Evolutionary conservation across 2,797 vertebrate genomes (phyloP).

Genomic region (Trachops cirrhosus): DNA sequence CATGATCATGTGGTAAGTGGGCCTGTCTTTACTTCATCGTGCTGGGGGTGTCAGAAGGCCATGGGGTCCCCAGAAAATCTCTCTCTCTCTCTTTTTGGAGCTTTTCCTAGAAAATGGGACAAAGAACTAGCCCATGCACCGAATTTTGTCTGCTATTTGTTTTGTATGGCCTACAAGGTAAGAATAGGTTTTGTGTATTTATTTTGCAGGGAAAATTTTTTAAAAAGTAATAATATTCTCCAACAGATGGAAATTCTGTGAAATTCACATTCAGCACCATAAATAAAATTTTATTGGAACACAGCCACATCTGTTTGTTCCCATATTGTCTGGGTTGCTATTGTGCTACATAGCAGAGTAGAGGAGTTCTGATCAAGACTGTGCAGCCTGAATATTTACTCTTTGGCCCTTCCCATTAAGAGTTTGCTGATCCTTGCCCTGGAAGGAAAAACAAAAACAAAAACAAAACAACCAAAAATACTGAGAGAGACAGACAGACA

Average conservation of each 20-base stretch:
- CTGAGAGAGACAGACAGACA: neutral
- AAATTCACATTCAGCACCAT: neutral
- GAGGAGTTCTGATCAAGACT: neutral
- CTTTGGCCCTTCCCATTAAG: neutral
- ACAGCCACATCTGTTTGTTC: neutral
- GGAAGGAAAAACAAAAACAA: neutral
- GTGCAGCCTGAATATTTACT: neutral
- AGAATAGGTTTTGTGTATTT: neutral
- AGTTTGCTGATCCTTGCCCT: neutral
- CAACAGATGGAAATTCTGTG: neutral
- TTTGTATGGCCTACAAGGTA: neutral
- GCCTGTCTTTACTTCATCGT: neutral
- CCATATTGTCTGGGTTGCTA: neutral
- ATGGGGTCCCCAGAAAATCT: neutral
- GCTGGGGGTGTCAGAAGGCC: neutral
- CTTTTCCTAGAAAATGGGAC: neutral
- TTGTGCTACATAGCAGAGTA: neutral
- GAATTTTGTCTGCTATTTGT: neutral
- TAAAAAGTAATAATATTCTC: neutral
- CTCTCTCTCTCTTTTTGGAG: neutral
- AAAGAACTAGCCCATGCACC: neutral
- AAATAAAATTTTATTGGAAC: neutral
- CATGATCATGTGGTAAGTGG: slow-evolving; percentile 99
- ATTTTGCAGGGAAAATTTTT: neutral
- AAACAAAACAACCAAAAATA: neutral